Evolutionary conservation across 2,888 invertebrate species (phyloP), one percentile per base, ranked within the genome.

Genomic region (Aromia moschata): DNA sequence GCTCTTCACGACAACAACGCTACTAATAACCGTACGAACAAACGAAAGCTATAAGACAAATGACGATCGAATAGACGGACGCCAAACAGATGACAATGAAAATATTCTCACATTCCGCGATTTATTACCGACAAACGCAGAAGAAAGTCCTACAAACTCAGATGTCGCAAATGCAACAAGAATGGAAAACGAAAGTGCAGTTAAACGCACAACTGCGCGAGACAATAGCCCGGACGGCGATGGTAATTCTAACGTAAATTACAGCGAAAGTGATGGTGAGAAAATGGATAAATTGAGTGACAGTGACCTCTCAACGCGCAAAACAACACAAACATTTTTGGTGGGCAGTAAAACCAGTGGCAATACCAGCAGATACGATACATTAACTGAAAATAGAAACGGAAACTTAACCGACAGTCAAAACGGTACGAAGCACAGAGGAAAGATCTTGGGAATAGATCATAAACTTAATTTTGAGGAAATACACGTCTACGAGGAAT

Each of bases 101-200:
- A 59, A 60, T 58, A 62, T 54, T 51, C 49, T 44, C 53, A 62
- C 60, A 51, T 58, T 31, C 45, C 18, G 11, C 30, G 47, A 46
- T 33, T 44, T 47, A 52, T 56, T 45, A 56, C 58, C 46, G 20
- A 41, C 49, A 41, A 54, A 54, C 43, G 47, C 20, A 33, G 54
- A 63, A n/a, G 54, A 56, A 62, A 62, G 56, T 33, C 20, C 25
- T 30, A 41, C 30, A 43, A 46, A 47, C 16, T 25, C 15, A 25
- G 30, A 25, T 38, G 38, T 40, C 36, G 45, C 9, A 37, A 16
- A 52, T 46, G 17, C 30, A 17, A 31, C 20, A 47, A 49, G 54
- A 56, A 61, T 51, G 59, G 59, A 63, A 60, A 63, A 62, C 25
- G 61, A 65, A 63, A 63, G 63, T 52, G 33, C 30, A 9, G n/a